Conservation (phyloP, 2,797 vertebrate species). For the Orientallactaga sibirica region DNA sequence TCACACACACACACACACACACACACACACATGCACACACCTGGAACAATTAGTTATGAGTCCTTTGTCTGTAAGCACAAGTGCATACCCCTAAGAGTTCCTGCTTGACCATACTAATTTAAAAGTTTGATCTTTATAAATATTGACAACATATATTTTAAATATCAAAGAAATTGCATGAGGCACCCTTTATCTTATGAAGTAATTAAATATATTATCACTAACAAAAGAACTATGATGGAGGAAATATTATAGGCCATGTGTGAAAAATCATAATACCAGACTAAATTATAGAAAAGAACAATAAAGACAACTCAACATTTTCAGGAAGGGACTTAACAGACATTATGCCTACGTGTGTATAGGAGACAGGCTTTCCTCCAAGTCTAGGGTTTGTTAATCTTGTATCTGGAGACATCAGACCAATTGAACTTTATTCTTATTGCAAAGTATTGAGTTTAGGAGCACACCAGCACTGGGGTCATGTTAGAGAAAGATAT, state of each 20-base stretch:
- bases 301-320: not conserved
- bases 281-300: not conserved
- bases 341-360: not conserved
- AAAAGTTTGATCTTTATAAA: not conserved
- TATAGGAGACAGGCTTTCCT: not conserved
- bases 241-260: not conserved
- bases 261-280: not conserved
- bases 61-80: not conserved
- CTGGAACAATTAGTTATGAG: not conserved
- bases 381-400: not conserved
- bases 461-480: not conserved
- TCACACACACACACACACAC: no score
- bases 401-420: not conserved
- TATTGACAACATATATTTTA: not conserved
- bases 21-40: not conserved
- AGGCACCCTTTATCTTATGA: not conserved
- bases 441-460: not conserved
- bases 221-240: not conserved
- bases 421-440: not conserved
- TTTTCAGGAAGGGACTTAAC: not conserved
- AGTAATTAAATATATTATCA: not conserved
- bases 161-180: not conserved
- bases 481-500: not conserved
- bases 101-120: no score
- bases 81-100: not conserved